Conservation (phyloP, 2,797 vertebrate genomes). For the Danio kyathit region DNA sequence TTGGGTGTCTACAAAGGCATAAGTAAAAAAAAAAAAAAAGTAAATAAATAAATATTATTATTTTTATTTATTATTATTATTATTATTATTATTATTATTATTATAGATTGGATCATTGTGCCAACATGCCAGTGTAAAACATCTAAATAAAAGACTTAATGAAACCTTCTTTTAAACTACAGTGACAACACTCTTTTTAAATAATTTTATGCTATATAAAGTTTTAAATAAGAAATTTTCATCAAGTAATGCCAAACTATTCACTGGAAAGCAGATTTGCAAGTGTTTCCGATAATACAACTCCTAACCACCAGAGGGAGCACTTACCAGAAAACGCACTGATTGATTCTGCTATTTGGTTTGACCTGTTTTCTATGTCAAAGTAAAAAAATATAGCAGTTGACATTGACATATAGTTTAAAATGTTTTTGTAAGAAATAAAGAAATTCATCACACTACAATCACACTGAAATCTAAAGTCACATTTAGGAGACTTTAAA, state of each 20-base stretch:
- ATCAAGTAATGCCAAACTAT: not conserved
- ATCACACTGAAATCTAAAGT: not conserved
- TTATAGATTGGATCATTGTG: no score
- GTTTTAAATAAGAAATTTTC: no score
- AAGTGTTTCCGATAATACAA: not conserved
- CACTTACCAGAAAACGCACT: not conserved
- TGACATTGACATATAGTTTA: not conserved
- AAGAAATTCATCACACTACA: not conserved
- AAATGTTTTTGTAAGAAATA: not conserved
- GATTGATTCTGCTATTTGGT: not conserved
- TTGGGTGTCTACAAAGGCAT: no score
- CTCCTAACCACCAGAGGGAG: constrained; percentile 21
- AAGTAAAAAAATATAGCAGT: not conserved
- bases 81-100: no score
- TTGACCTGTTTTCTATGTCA: not conserved
- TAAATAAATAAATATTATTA: no score
- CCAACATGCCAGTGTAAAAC: no score
- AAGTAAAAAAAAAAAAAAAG: no score
- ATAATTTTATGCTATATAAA: not conserved
- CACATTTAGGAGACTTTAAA: not conserved
- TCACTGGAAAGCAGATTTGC: not conserved
- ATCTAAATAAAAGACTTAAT: not conserved
- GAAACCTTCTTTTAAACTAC: not conserved
- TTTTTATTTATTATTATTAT: no score
- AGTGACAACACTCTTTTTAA: not conserved